These are phyloP conservation scores for Alcis repandata DNA, from an alignment of 2,888 invertebrate genomes.

Conservation along the genomic window DNA sequence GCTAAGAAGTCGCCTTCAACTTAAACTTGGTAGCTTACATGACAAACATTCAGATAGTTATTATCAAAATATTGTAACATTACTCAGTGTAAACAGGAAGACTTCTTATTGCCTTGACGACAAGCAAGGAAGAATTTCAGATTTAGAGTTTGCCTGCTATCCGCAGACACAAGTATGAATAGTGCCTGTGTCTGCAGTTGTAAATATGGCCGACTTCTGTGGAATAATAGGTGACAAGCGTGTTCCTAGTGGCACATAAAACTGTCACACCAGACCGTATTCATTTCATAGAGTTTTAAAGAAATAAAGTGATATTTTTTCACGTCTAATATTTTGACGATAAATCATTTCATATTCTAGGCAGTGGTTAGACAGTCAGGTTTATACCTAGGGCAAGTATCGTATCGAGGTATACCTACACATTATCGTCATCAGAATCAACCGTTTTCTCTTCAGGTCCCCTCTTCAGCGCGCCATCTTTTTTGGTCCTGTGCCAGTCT, in stretches of 20 bases:
- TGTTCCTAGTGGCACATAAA: not conserved
- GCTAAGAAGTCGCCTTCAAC: not conserved
- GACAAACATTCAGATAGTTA: no score
- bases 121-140: not conserved
- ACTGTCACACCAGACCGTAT: not conserved
- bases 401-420: no score
- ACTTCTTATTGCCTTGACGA: not conserved
- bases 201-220: no score
- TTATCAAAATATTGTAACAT: no score
- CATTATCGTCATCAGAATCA: no score
- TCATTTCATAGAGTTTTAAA: not conserved
- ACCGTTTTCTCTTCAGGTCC: no score
- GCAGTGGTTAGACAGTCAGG: constrained; percentile 22
- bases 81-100: not conserved
- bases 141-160: constrained; percentile 1
- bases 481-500: no score
- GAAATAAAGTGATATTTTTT: not conserved
- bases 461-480: no score
- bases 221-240: no score
- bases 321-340: constrained; percentile 1
- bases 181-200: no score
- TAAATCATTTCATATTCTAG: constrained; percentile 22
- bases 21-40: not conserved
- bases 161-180: not conserved
- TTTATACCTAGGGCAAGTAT: constrained; percentile 2